phyloP scores from a whole-genome alignment of 2,113 vertebrate genomes.

The Scomber japonicus region DNA sequence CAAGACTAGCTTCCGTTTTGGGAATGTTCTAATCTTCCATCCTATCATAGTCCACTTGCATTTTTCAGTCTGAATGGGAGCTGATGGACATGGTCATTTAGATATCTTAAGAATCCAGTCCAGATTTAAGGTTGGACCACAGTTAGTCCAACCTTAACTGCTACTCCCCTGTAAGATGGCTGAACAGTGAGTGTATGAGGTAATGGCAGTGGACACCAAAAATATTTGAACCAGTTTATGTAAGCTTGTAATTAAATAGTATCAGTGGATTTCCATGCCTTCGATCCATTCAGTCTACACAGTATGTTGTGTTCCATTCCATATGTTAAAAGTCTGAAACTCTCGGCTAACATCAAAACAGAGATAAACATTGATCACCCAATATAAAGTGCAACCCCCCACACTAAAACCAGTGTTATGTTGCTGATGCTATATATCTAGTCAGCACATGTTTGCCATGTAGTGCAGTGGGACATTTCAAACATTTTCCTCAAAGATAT shows the following conservation, averaged over 20 bases:
- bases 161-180: slow-evolving; percentile 4
- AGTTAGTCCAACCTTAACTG: neutral
- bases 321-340: slow-evolving; percentile 13
- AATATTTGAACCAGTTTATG: slow-evolving; percentile 22
- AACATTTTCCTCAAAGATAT: neutral
- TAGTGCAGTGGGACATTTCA: slow-evolving; percentile 20
- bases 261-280: slow-evolving; percentile 15
- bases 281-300: slow-evolving; percentile 26
- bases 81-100: slow-evolving; percentile 1
- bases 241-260: slow-evolving; percentile 46
- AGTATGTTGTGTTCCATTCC: slow-evolving; percentile 17
- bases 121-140: neutral
- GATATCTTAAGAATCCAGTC: slow-evolving; percentile 4
- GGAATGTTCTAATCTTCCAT: slow-evolving; percentile 40
- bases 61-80: slow-evolving; percentile 31
- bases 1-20: slow-evolving; percentile 62
- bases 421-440: neutral
- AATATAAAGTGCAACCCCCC: neutral
- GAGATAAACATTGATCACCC: neutral
- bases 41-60: slow-evolving; percentile 5
- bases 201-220: neutral
- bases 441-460: slow-evolving; percentile 32
- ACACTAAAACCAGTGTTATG: neutral
- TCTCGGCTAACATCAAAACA: neutral
- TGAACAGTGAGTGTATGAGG: slow-evolving; percentile 12